These are phyloP conservation scores for Capreolus pygargus DNA, from an alignment of 2,113 vertebrate species.

Conservation along the genomic window DNA sequence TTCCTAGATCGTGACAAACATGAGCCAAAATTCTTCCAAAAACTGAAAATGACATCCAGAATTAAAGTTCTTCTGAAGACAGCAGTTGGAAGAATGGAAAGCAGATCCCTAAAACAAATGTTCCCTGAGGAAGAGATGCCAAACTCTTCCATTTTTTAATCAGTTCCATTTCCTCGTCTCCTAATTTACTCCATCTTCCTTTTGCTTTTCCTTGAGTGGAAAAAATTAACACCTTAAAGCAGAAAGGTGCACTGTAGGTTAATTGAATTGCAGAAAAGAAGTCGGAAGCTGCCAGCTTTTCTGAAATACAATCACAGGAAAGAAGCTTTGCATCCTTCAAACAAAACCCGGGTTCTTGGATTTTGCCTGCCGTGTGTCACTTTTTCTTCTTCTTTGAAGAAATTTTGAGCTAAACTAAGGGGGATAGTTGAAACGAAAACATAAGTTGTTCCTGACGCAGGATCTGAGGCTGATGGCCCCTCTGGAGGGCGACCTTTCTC, in stretches of 20 bases:
- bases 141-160: too few relatives aligned
- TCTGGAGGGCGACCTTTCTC: too few relatives aligned
- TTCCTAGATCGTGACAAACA: accelerated
- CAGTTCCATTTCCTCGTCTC: not conserved
- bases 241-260: not conserved
- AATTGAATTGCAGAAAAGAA: not conserved
- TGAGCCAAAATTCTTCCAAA: not conserved
- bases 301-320: not conserved
- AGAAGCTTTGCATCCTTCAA: not conserved
- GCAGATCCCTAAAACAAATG: not conserved
- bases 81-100: not conserved
- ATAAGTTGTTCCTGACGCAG: not conserved
- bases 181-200: not conserved
- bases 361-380: accelerated
- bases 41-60: too few relatives aligned
- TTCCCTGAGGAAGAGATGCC: not conserved
- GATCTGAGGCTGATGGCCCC: not conserved
- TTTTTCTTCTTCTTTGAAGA: not conserved
- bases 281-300: not conserved
- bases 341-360: not conserved
- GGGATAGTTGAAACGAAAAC: not conserved
- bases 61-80: not conserved
- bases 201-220: not conserved
- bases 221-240: not conserved
- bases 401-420: not conserved